These are phyloP conservation scores for Sinosuthora webbiana DNA, from an alignment of 2,113 vertebrate genomes.

Conservation along the genomic window DNA sequence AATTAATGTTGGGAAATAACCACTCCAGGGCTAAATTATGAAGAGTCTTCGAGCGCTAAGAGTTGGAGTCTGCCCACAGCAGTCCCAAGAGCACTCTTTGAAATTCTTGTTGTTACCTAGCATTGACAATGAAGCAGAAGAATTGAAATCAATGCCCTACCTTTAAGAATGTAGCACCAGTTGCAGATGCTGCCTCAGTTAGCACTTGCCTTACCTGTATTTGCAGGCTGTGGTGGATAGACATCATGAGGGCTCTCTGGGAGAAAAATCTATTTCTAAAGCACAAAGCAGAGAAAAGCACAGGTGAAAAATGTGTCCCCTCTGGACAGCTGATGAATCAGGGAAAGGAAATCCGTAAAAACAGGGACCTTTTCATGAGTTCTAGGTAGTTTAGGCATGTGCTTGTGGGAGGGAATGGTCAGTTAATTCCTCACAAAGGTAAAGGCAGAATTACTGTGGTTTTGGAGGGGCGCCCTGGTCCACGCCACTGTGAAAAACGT, in stretches of 20 bases:
- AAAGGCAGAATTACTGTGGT: not conserved
- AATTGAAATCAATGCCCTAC: not conserved
- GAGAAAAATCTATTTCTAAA: not conserved
- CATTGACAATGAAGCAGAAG: not conserved
- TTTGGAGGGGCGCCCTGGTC: not conserved
- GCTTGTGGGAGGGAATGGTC: not conserved
- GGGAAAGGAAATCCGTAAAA: not conserved
- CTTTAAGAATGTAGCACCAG: not conserved
- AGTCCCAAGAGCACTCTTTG: not conserved
- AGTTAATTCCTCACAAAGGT: not conserved
- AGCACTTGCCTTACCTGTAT: not conserved
- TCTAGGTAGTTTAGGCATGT: not conserved
- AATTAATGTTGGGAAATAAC: not conserved
- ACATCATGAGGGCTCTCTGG: not conserved
- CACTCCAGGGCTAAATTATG: not conserved
- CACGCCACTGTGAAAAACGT: not conserved
- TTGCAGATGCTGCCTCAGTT: not conserved
- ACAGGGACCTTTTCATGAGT: not conserved
- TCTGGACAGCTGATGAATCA: not conserved
- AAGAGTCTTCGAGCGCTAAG: not conserved
- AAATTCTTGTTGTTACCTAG: not conserved
- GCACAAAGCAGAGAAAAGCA: not conserved
- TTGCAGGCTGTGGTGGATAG: not conserved
- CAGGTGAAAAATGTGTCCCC: fast-evolving
- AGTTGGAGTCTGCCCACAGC: not conserved